Percentiles rank a stretch among this genome's conserved stretches.
Conservation (phyloP, 2,888 invertebrate species). For the Drosophila bunnanda region DNA sequence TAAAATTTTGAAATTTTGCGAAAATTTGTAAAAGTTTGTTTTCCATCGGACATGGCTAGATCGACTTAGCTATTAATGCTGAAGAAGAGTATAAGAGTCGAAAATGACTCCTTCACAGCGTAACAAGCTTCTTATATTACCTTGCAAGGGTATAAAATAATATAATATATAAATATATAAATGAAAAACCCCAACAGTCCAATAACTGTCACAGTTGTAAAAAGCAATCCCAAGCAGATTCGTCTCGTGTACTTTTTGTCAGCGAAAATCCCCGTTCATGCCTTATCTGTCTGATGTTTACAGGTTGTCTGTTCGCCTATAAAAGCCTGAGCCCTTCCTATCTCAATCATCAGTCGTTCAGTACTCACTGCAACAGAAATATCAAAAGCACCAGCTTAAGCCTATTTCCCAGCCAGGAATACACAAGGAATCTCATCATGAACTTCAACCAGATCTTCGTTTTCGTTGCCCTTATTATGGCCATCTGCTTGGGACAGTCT, state of each 20-base stretch:
- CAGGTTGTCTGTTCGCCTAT: slow-evolving; percentile 32
- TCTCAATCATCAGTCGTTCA: slow-evolving; percentile 48
- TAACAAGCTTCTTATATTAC: too few relatives aligned
- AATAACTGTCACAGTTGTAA: not conserved
- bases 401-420: not conserved
- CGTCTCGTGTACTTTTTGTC: slow-evolving; percentile 12
- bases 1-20: too few relatives aligned
- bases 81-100: too few relatives aligned
- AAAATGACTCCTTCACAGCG: too few relatives aligned
- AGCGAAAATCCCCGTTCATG: not conserved
- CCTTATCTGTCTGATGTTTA: slow-evolving; percentile 9
- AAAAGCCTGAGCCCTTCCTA: slow-evolving; percentile 31
- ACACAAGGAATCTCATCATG: slow-evolving; percentile 46
- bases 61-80: too few relatives aligned
- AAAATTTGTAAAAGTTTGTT: too few relatives aligned
- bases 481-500: slow-evolving; percentile 70
- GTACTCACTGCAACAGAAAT: slow-evolving; percentile 21
- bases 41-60: too few relatives aligned
- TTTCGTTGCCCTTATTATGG: slow-evolving; percentile 67
- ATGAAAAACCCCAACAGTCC: not conserved
- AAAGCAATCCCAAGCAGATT: not conserved
- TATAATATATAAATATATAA: too few relatives aligned
- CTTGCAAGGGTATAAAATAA: too few relatives aligned
- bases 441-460: slow-evolving; percentile 71
- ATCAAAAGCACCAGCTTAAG: not conserved